phyloP scores from a whole-genome alignment of 2,888 invertebrate genomes.

The Cataglyphis albicans region DNA sequence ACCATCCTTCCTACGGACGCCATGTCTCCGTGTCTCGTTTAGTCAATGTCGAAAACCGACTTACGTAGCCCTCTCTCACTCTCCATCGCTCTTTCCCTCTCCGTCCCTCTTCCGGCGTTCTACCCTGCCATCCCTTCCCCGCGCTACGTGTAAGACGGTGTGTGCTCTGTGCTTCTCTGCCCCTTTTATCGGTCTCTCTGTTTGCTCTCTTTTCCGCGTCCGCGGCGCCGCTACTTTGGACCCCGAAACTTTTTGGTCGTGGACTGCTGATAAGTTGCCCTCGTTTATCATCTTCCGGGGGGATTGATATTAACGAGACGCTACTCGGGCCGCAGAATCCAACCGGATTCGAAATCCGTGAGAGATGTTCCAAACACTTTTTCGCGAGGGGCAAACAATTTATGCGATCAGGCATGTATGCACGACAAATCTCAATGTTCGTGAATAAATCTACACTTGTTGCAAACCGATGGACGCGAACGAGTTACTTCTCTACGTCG shows the following conservation, averaged over 20 bases:
- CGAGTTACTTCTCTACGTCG: slow-evolving; percentile 29
- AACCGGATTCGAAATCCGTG: slow-evolving; percentile 73
- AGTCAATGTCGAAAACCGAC: slow-evolving; percentile 82
- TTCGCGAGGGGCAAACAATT: slow-evolving; percentile 56
- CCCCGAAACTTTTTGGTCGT: slow-evolving; percentile 75
- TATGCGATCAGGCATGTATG: slow-evolving; percentile 41
- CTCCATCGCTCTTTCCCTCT: slow-evolving; percentile 25
- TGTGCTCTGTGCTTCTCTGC: slow-evolving; percentile 32
- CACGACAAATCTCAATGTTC: slow-evolving; percentile 54
- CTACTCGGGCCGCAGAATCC: slow-evolving; percentile 73
- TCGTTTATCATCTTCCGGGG: slow-evolving; percentile 77
- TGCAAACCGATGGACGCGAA: slow-evolving; percentile 58
- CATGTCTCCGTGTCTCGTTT: slow-evolving; percentile 81
- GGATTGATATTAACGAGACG: slow-evolving; percentile 74
- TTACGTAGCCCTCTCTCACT: slow-evolving; percentile 69
- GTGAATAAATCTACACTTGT: slow-evolving; percentile 70
- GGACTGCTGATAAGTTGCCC: slow-evolving; percentile 77
- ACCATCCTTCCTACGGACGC: slow-evolving; percentile 77
- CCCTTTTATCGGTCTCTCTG: slow-evolving; percentile 58
- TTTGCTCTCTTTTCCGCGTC: slow-evolving; percentile 63
- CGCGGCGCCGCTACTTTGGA: slow-evolving; percentile 71
- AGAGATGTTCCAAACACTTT: slow-evolving; percentile 71
- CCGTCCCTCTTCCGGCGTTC: slow-evolving; percentile 37
- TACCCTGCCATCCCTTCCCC: slow-evolving; percentile 20
- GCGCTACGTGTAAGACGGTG: neutral